Percentiles rank a stretch among this genome's conserved stretches.
phyloP scores from a whole-genome alignment of 37 sponge, comb jelly and placozoan genomes.

The Aplysina aerophoba region DNA sequence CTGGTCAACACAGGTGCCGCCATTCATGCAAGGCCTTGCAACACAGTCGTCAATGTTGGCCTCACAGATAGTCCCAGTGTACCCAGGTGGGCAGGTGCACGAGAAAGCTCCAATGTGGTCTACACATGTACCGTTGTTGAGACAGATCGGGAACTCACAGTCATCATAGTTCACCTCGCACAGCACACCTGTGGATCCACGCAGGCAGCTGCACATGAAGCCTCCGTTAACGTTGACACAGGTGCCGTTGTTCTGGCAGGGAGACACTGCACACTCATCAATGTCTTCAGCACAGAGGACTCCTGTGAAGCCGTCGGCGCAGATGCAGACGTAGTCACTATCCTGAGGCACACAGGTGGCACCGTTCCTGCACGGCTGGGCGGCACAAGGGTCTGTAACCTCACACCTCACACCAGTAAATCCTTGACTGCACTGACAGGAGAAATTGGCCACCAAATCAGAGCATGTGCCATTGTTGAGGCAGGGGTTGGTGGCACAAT shows the following conservation, averaged over 20 bases:
- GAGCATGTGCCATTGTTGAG: slow-evolving; percentile 11
- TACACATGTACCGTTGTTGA: slow-evolving; percentile 50
- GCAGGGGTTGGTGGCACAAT: neutral
- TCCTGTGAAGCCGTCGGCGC: slow-evolving; percentile 72
- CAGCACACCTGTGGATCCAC: slow-evolving; percentile 44
- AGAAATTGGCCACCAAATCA: slow-evolving; percentile 37
- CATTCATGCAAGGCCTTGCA: slow-evolving; percentile 19
- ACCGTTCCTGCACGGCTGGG: slow-evolving; percentile 50
- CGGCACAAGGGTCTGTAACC: slow-evolving; percentile 42
- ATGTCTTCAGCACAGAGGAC: slow-evolving; percentile 42
- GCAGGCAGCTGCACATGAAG: neutral
- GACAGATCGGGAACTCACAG: slow-evolving; percentile 39
- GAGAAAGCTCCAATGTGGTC: slow-evolving; percentile 24
- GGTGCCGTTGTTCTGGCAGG: slow-evolving; percentile 35
- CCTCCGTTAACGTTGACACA: neutral
- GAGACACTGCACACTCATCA: slow-evolving; percentile 16
- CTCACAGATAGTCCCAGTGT: slow-evolving; percentile 38
- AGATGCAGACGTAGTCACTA: slow-evolving; percentile 46
- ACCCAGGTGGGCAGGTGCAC: slow-evolving; percentile 29
- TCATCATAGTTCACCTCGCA: slow-evolving; percentile 59
- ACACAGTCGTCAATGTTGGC: slow-evolving; percentile 9
- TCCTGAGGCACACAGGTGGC: slow-evolving; percentile 37
- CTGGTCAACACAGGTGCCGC: slow-evolving; percentile 21
- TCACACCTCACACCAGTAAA: slow-evolving; percentile 62
- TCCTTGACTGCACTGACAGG: slow-evolving; percentile 62